A percentile compares a stretch with the other conserved stretches of the same genome.
These are phyloP conservation scores for Pogona vitticeps DNA, from an alignment of 2,113 vertebrate species.

Conservation along the genomic window DNA sequence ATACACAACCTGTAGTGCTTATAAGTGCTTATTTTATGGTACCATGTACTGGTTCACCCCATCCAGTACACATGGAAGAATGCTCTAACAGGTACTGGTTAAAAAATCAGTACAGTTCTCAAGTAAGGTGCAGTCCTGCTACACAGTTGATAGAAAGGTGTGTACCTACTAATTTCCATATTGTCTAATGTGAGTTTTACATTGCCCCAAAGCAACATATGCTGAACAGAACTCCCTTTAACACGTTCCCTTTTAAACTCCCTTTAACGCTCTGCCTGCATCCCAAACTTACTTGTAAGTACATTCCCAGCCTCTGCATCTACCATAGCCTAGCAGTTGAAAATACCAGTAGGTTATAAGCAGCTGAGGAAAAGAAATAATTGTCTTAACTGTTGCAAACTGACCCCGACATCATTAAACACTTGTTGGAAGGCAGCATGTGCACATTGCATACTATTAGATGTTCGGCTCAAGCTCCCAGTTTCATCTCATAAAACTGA, in stretches of 20 bases:
- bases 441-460: conserved; percentile 58
- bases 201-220: conserved; percentile 30
- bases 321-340: conserved; percentile 55
- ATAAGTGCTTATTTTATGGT: too few species aligned
- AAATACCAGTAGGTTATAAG: conserved; percentile 53
- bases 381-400: conserved; percentile 58
- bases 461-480: conserved; percentile 71
- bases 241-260: not conserved
- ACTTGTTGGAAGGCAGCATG: conserved; percentile 66
- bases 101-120: not conserved
- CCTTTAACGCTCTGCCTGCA: conserved; percentile 41
- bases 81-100: not conserved
- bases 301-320: conserved; percentile 23
- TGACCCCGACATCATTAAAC: conserved; percentile 66
- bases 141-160: not conserved
- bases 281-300: conserved; percentile 22
- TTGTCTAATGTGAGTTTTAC: not conserved
- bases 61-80: not conserved
- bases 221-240: not conserved
- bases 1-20: too few species aligned
- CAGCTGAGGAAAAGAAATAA: conserved; percentile 61
- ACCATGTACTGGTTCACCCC: too few species aligned
- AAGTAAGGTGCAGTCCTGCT: not conserved
- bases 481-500: conserved; percentile 77
- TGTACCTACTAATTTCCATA: not conserved